Evolutionary conservation across 2,113 vertebrate genomes (phyloP).

Genomic region (Nannospalax galili): DNA sequence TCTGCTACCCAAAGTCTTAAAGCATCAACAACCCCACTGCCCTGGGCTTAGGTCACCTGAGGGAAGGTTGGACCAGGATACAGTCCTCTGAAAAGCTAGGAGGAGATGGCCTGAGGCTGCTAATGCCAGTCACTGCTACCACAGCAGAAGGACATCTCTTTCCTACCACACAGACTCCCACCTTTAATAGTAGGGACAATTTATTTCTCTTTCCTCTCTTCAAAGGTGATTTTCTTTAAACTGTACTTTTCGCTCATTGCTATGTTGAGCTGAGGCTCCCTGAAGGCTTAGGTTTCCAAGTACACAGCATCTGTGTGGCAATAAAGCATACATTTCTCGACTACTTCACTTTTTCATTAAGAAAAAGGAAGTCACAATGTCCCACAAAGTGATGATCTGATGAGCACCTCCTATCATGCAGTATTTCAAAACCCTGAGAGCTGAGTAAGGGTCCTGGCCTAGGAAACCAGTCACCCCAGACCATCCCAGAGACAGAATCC

Average conservation of each 20-base stretch:
- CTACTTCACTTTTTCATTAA: conserved; percentile 57
- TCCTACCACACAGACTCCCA: background rate
- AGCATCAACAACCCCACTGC: background rate
- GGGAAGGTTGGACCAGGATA: background rate
- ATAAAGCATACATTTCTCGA: conserved; percentile 56
- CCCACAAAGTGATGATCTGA: conserved; percentile 61
- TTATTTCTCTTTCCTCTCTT: conserved; percentile 59
- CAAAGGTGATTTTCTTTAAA: conserved; percentile 70
- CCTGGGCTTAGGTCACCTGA: background rate
- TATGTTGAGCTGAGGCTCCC: conserved; percentile 52
- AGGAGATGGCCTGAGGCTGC: background rate
- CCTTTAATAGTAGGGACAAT: conserved; percentile 8
- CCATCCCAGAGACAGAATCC: background rate
- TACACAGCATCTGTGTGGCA: conserved; percentile 52
- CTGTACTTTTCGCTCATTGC: conserved; percentile 52
- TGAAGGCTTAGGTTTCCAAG: conserved; percentile 52
- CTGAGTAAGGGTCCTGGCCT: background rate
- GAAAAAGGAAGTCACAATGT: conserved; percentile 35
- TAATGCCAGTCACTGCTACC: background rate
- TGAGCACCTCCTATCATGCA: background rate
- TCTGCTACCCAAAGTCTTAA: conserved; percentile 6
- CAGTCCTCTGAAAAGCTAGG: background rate
- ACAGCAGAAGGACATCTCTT: conserved; percentile 7
- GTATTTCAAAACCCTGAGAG: conserved; percentile 43
- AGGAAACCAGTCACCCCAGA: background rate